Base-by-base conservation (phyloP, 92 coral and sea anemone genomes). In the Parazoanthus swiftii region DNA sequence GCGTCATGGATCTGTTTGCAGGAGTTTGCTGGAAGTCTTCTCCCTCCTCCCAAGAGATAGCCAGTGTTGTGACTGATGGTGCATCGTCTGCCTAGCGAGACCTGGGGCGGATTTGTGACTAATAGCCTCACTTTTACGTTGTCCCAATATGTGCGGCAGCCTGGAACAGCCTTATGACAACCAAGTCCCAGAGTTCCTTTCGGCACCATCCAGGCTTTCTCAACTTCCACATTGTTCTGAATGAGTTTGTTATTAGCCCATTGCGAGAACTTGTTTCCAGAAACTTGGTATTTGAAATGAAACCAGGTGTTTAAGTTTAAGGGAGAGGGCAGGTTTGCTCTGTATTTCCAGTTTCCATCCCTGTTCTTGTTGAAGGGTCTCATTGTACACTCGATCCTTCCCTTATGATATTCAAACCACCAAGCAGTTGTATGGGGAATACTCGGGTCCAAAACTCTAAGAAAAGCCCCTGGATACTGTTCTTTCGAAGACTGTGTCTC, bases 1-100 rank as follows among this genome's bases (percentile, higher is more conserved):
- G 92, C 88, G 80, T 95, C 96, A 76, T 89, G 93, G 25, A 95
- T 92, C 85, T 94, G 93, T 87, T 92, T 95, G 77, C 98, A 94
- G 58, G 98, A 94, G 44, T 89, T 81, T 76, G 95, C 98, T 33
- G 98, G 95, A 76, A 76, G 83, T 50, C 56, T 54, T 6, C 44
- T 79, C 58, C 16, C 58, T 29, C 16, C 36, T 29, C 83, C 83
- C 83, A 79, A 79, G 83, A 79, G 71, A 54, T 79, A 33, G 66
- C 16, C 35, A n/a, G 77, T 56, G 50, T 39, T 73, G 50, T 86
- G 92, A 18, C 85, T 73, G 29, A 95, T 80, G 39, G 73, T 85
- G 79, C 95, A 94, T 10, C 79, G 77, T 36, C 83, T 89, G 15
- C 95, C 95, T 46, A 90, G 85, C 29, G 85, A 76, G 36, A 91